Evolutionary conservation across 2,113 vertebrate species (phyloP).

Genomic region (Isichthys henryi): DNA sequence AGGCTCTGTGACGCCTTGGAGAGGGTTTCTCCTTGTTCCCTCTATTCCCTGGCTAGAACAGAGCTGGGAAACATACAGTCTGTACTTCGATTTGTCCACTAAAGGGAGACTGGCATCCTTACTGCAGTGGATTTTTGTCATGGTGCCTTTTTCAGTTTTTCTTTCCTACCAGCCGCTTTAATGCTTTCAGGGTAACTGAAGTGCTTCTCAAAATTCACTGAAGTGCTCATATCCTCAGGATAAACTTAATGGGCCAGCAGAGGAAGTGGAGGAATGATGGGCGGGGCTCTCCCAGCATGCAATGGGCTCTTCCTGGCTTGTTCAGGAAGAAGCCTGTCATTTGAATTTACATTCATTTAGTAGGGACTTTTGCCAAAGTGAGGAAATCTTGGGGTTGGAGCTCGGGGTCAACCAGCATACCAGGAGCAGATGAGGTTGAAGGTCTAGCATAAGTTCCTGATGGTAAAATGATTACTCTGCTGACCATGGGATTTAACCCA

Average conservation of each 20-base stretch:
- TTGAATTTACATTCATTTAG: background rate
- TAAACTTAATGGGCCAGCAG: background rate
- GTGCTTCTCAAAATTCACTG: background rate
- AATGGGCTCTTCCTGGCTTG: background rate
- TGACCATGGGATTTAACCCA: background rate
- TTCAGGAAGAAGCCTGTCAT: background rate
- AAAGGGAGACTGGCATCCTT: background rate
- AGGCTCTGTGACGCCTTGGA: background rate
- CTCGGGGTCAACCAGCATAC: background rate
- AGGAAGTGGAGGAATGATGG: background rate
- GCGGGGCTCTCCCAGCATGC: background rate
- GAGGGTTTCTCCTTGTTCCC: conserved; percentile 32
- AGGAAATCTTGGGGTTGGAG: background rate
- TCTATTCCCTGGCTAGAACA: background rate
- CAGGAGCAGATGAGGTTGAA: background rate
- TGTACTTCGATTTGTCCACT: background rate
- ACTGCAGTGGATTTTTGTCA: background rate
- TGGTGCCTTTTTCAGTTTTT: no score
- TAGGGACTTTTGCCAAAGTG: background rate
- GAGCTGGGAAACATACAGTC: background rate
- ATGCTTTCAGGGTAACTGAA: background rate
- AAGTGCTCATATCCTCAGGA: background rate
- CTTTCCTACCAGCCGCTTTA: background rate
- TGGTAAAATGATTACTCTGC: background rate
- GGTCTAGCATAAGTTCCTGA: background rate